phyloP scores from a whole-genome alignment of 2,797 vertebrate genomes.

The Tragelaphus oryx region DNA sequence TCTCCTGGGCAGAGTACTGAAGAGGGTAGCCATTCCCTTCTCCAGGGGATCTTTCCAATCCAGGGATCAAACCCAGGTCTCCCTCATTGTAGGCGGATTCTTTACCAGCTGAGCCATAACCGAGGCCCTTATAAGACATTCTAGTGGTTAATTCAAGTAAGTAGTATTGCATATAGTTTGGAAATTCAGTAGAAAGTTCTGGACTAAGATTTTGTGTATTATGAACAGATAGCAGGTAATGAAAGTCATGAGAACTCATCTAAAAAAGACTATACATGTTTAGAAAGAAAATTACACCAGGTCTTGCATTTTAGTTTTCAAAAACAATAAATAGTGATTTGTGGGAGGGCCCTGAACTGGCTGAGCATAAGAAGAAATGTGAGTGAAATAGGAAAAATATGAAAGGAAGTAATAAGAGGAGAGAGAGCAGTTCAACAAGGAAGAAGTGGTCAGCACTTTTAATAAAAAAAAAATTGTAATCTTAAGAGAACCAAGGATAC shows the following conservation, averaged over 20 bases:
- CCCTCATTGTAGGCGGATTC: background rate
- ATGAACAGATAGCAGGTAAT: background rate
- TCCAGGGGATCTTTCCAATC: background rate
- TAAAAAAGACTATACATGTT: background rate
- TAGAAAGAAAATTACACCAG: background rate
- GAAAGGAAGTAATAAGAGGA: background rate
- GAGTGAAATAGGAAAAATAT: background rate
- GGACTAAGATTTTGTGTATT: background rate
- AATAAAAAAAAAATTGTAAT: background rate
- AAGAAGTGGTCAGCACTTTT: background rate
- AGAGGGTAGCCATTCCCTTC: background rate
- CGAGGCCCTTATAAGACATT: background rate
- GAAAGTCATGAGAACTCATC: slow-evolving; percentile 3
- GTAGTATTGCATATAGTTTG: background rate
- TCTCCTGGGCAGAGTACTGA: background rate
- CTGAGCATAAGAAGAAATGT: background rate
- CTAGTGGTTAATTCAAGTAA: background rate
- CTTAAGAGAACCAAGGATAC: background rate
- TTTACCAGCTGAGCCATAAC: background rate
- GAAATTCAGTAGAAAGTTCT: background rate
- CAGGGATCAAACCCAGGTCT: background rate
- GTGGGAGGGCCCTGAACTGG: background rate
- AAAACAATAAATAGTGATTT: background rate
- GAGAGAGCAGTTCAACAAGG: background rate
- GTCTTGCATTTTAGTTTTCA: background rate